These are phyloP conservation scores for Syrrhaptes paradoxus DNA, from an alignment of 2,113 vertebrate species.

Conservation along the genomic window DNA sequence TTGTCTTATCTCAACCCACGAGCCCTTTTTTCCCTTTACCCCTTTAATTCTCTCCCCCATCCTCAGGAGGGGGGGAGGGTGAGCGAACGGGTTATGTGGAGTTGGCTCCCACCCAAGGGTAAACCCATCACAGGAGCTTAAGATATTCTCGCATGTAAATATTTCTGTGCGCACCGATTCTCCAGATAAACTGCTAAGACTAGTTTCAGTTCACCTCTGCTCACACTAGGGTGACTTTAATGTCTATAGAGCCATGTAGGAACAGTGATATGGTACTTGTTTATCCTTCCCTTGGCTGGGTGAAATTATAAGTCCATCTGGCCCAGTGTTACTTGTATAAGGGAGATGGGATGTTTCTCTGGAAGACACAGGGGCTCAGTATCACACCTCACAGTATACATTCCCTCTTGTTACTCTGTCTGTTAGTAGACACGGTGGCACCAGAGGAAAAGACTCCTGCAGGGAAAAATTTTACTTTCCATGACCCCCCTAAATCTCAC, in stretches of 20 bases:
- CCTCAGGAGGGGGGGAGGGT: no score
- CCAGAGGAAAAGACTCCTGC: not conserved
- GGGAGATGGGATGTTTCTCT: not conserved
- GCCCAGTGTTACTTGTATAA: not conserved
- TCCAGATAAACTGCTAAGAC: not conserved
- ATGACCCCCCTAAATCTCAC: conserved; percentile 45
- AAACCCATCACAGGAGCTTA: no score
- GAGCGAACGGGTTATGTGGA: no score
- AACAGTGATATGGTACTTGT: not conserved
- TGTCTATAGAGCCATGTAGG: not conserved
- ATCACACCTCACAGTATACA: not conserved
- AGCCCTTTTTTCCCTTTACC: no score
- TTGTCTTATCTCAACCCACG: no score
- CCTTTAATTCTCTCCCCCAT: no score
- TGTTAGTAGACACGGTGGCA: not conserved
- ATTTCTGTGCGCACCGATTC: not conserved
- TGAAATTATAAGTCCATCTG: not conserved
- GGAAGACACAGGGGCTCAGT: not conserved
- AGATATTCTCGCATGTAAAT: not conserved
- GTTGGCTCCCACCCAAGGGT: no score
- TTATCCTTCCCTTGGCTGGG: not conserved
- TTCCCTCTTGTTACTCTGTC: not conserved
- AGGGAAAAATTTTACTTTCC: not conserved
- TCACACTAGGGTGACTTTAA: not conserved
- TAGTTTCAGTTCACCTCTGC: not conserved